Evolutionary conservation across 2,888 invertebrate genomes (phyloP), one percentile per base, ranked within the genome.

Genomic region (Leptinotarsa juncta): DNA sequence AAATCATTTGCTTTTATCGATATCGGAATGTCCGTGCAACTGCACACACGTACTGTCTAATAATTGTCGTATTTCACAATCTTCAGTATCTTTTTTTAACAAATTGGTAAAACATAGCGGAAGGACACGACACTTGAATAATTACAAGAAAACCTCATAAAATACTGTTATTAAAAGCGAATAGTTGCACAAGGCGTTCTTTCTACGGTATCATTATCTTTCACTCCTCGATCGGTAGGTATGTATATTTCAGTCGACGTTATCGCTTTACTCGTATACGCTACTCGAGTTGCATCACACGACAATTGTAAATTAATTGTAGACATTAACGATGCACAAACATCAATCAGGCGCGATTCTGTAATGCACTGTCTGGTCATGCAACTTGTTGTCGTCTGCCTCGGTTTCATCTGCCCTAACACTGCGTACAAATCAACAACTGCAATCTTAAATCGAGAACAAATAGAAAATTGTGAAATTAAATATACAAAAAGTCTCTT

Each of bases 241-340:
- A 16, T 51, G 15, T 23, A 15, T 57, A 20, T 20, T 23, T 2
- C 14, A 20, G 20, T 57, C 53, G 53, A 12, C 3, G 18, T 18
- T 53, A 53, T 12, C 18, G 18, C 53, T 18, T 53, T 18, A 14
- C 20, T 14, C 15, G 23, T 20, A 57, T 23, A 20, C 20, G 20
- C 12, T 14, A 20, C 14, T 14, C 4, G 23, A 57, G 57, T 57
- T 57, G 20, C 57, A 20, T 57, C 57, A 57, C 4, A 57, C 18
- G 57, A 23, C 20, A 57, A 23, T 23, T 42, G 57, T 23, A 57
- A 23, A 57, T 23, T 57, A 23, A 57, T 57, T 57, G 57, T 57
- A 57, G 15, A 23, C 57, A 23, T 57, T 57, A 14, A 3, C 18
- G 57, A 23, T 2, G 23, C 4, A 23, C 23, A 57, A 57, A 7